Conservation (phyloP, 2,797 vertebrate species). For the Coluber constrictor region DNA sequence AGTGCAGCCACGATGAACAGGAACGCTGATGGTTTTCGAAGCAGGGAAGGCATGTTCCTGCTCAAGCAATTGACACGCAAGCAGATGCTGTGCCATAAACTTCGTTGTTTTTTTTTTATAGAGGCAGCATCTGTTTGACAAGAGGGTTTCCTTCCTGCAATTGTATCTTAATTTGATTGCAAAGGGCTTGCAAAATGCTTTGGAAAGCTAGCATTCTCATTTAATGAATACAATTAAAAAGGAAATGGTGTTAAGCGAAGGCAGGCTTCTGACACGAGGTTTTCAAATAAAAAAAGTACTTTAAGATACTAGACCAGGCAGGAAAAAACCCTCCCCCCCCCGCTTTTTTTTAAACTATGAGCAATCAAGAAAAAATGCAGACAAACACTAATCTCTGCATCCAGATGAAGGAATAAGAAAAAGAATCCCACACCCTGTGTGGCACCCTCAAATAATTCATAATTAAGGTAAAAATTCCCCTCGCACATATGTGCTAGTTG, state of each 20-base stretch:
- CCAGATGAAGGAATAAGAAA: not conserved
- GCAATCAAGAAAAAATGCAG: not conserved
- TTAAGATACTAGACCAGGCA: constrained; percentile 13
- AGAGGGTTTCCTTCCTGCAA: constrained; percentile 66
- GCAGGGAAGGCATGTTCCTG: constrained; percentile 65
- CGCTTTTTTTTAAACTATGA: not conserved
- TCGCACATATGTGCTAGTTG: too few species aligned
- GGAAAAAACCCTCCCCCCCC: not conserved
- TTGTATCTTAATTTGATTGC: constrained; percentile 68
- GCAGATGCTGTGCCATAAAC: constrained; percentile 74
- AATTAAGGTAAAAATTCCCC: too few species aligned
- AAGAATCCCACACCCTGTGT: not conserved
- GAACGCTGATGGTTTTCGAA: constrained; percentile 61
- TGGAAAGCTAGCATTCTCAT: constrained; percentile 64
- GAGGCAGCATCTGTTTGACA: constrained; percentile 74
- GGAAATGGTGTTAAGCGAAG: constrained; percentile 50
- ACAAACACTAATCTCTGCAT: not conserved
- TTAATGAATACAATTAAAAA: constrained; percentile 69
- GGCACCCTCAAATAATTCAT: not conserved
- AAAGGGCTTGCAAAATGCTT: constrained; percentile 68
- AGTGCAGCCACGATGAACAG: constrained; percentile 64
- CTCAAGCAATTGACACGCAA: constrained; percentile 64
- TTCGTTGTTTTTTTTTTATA: constrained; percentile 67
- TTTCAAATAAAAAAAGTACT: not conserved
- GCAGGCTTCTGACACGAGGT: not conserved